These are phyloP conservation scores for Coregonus sp. DNA, from an alignment of 2,797 vertebrate species.

Conservation along the genomic window DNA sequence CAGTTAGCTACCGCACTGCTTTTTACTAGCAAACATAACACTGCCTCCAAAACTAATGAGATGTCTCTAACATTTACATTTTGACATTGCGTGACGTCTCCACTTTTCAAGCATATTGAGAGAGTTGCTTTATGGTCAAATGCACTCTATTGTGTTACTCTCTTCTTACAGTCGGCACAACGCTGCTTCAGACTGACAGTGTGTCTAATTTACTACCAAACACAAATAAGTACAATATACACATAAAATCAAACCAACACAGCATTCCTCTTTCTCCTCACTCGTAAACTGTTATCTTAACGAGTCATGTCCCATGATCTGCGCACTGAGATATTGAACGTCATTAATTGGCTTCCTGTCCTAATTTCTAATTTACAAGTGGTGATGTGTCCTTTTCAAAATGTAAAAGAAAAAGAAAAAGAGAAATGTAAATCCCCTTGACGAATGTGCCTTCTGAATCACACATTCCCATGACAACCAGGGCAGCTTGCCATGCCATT, in stretches of 20 bases:
- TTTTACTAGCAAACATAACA: no score
- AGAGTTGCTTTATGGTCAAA: not conserved
- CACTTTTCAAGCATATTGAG: no score
- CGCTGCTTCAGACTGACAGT: not conserved
- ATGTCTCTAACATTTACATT: no score
- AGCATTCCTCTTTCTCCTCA: not conserved
- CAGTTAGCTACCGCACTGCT: no score
- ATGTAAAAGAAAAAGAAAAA: slow-evolving; percentile 45
- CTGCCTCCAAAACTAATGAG: no score
- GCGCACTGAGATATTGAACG: slow-evolving; percentile 55
- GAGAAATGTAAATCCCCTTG: slow-evolving; percentile 72
- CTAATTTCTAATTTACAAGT: slow-evolving; percentile 50
- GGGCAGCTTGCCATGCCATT: slow-evolving; percentile 72
- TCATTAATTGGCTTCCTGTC: slow-evolving; percentile 68
- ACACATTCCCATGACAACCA: slow-evolving; percentile 76
- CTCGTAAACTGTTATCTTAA: slow-evolving; percentile 28
- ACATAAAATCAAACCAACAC: not conserved
- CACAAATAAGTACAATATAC: not conserved
- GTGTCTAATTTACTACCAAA: not conserved
- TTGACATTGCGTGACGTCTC: no score
- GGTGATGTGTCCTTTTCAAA: slow-evolving; percentile 53
- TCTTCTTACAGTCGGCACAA: not conserved
- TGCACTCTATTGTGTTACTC: not conserved
- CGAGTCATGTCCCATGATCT: slow-evolving; percentile 43
- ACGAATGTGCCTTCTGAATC: slow-evolving; percentile 72